Percentiles rank a stretch among this genome's conserved stretches.
phyloP scores from a whole-genome alignment of 2,888 invertebrate genomes.

The Cephus sareptanus region DNA sequence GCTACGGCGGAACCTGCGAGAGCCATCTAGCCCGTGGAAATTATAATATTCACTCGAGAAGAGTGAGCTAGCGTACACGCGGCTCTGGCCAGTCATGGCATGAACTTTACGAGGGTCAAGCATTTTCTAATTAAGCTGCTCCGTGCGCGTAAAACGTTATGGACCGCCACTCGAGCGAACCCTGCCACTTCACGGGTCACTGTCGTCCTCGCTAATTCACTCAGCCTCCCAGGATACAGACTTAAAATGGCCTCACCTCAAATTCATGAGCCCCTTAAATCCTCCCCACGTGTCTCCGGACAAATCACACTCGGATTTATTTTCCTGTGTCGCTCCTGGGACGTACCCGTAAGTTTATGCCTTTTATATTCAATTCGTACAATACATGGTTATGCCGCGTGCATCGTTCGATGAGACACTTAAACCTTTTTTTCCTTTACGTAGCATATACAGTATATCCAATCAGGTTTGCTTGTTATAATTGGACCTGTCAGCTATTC shows the following conservation, averaged over 20 bases:
- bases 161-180: conserved; percentile 36
- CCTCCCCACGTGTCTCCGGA: background rate
- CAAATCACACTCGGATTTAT: background rate
- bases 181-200: conserved; percentile 21
- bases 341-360: background rate
- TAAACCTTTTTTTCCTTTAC: background rate
- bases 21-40: conserved; percentile 28
- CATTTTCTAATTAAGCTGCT: conserved; percentile 58
- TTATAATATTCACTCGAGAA: conserved; percentile 34
- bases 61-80: conserved; percentile 7
- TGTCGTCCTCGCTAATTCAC: conserved; percentile 5
- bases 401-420: background rate
- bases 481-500: background rate
- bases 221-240: background rate
- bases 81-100: conserved; percentile 9
- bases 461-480: background rate
- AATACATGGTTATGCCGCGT: background rate
- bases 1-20: conserved; percentile 4
- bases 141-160: conserved; percentile 49
- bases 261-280: conserved; percentile 2
- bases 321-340: background rate
- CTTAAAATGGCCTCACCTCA: background rate
- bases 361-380: background rate
- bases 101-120: conserved; percentile 53
- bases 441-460: background rate